Conservation (phyloP, 2,113 vertebrate genomes). For the Origma solitaria region DNA sequence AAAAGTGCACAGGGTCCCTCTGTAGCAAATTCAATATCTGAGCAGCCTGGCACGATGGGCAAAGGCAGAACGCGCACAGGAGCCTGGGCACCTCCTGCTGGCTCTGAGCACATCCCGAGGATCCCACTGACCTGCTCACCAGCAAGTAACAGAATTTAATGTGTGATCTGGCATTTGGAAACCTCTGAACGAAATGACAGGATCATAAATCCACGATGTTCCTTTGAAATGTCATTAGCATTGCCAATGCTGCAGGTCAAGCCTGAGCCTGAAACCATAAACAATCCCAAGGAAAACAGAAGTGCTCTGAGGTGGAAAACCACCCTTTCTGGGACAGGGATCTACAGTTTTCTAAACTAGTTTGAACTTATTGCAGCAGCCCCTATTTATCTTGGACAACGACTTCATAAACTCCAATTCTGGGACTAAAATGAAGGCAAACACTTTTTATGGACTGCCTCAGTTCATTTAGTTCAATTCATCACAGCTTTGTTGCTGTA, state of each 20-base stretch:
- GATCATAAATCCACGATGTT: neutral
- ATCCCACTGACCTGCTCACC: neutral
- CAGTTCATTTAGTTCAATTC: neutral
- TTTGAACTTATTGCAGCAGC: neutral
- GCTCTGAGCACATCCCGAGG: fast-evolving
- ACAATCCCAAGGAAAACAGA: neutral
- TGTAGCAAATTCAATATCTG: fast-evolving
- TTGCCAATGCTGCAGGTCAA: neutral
- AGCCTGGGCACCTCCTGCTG: neutral
- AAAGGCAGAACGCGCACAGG: neutral
- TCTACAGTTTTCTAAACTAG: neutral
- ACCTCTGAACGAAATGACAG: neutral
- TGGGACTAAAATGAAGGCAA: neutral
- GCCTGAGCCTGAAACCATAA: neutral
- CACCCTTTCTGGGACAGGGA: neutral
- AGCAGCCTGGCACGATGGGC: neutral
- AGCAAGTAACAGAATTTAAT: neutral
- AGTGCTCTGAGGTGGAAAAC: neutral
- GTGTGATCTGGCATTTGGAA: neutral
- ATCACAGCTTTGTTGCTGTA: neutral
- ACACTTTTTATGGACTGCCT: slow-evolving; percentile 9
- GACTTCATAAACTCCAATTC: slow-evolving; percentile 15
- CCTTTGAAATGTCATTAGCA: neutral
- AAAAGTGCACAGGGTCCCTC: fast-evolving
- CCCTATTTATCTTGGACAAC: slow-evolving; percentile 28